Conservation (phyloP, 2,888 invertebrate species). For the Orthosia gothica region DNA sequence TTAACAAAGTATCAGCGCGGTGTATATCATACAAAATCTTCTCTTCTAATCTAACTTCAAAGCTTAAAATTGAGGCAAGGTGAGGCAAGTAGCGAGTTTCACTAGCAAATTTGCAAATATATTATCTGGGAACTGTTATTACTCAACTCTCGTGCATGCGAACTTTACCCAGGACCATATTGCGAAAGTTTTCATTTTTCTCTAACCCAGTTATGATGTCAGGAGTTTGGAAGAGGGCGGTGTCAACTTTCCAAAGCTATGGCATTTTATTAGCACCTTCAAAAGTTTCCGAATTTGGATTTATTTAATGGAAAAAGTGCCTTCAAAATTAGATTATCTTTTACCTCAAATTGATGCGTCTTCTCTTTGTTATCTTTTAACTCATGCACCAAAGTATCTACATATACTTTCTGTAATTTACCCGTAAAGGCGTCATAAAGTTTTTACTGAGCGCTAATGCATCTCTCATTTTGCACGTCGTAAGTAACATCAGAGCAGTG, state of each 20-base stretch:
- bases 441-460: slow-evolving; percentile 62
- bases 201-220: slow-evolving; percentile 86
- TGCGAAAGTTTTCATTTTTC: slow-evolving; percentile 89
- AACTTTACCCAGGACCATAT: slow-evolving; percentile 82
- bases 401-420: slow-evolving; percentile 44
- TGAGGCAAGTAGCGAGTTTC: slow-evolving; percentile 70
- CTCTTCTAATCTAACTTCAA: slow-evolving; percentile 71
- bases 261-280: slow-evolving; percentile 82
- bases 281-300: slow-evolving; percentile 76
- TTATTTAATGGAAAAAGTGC: slow-evolving; percentile 73
- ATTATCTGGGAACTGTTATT: slow-evolving; percentile 80
- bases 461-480: slow-evolving; percentile 60
- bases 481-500: slow-evolving; percentile 61
- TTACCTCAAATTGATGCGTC: slow-evolving; percentile 12
- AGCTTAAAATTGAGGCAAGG: slow-evolving; percentile 71
- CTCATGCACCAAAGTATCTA: not conserved
- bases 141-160: slow-evolving; percentile 80
- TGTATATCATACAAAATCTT: slow-evolving; percentile 66
- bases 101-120: slow-evolving; percentile 80
- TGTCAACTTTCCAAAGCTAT: slow-evolving; percentile 78
- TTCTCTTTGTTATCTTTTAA: slow-evolving; percentile 28
- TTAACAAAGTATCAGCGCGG: slow-evolving; percentile 18
- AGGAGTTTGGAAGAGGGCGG: slow-evolving; percentile 73
- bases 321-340: slow-evolving; percentile 63
- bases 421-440: slow-evolving; percentile 36